Conservation (phyloP, 53 echinoderm and acorn worm species). For the Holothuria leucospilota region DNA sequence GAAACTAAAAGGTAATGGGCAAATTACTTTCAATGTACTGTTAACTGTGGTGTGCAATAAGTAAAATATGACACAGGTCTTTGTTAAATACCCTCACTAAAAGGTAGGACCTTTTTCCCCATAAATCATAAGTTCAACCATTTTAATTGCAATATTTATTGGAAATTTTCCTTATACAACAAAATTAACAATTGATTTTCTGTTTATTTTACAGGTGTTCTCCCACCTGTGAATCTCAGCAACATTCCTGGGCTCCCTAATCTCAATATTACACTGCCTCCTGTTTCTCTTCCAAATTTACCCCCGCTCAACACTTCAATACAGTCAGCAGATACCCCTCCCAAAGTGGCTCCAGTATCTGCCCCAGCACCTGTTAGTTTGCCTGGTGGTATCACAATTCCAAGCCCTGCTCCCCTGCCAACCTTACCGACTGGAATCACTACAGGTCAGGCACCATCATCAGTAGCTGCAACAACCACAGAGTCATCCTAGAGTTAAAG, state of each 20-base stretch:
- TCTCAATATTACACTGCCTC: conserved; percentile 89
- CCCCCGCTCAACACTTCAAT: conserved; percentile 68
- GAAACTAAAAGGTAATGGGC: too few species aligned
- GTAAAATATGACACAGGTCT: too few species aligned
- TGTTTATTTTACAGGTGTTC: conserved; percentile 65
- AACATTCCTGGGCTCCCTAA: conserved; percentile 93
- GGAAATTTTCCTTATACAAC: too few species aligned
- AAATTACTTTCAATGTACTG: too few species aligned
- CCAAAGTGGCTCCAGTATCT: conserved; percentile 28
- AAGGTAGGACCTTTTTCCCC: too few species aligned
- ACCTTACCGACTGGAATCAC: conserved; percentile 75
- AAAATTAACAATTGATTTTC: too few species aligned
- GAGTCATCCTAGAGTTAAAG: background rate
- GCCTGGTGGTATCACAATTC: conserved; percentile 84
- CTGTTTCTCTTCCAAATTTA: conserved; percentile 76
- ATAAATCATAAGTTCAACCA: too few species aligned
- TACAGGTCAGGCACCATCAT: conserved; percentile 49
- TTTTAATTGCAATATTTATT: too few species aligned
- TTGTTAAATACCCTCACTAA: too few species aligned
- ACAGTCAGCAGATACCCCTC: conserved; percentile 29
- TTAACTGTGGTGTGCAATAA: too few species aligned
- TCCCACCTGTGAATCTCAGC: conserved; percentile 88
- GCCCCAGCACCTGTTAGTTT: conserved; percentile 62
- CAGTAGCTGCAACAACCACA: conserved; percentile 22
- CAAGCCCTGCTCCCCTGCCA: conserved; percentile 88